A percentile compares a stretch with the other conserved stretches of the same genome.
Conservation (phyloP, 2,113 vertebrate species). For the Tiliqua scincoides region DNA sequence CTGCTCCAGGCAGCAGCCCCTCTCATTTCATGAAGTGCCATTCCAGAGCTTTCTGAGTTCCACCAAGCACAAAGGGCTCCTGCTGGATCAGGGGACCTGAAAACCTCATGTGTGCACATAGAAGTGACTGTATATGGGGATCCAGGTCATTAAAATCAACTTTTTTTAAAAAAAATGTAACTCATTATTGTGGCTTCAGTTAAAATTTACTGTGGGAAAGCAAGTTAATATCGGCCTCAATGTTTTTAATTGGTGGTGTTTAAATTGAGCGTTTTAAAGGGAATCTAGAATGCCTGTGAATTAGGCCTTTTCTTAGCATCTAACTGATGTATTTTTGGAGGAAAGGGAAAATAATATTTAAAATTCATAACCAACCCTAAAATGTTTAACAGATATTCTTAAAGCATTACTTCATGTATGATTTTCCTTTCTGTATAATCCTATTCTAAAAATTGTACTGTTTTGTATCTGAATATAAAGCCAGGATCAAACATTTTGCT, state of each 20-base stretch:
- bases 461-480: not conserved
- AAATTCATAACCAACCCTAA: not conserved
- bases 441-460: not conserved
- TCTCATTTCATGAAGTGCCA: not conserved
- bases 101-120: not conserved
- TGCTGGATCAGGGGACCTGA: not conserved
- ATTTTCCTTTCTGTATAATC: conserved; percentile 2
- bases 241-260: conserved; percentile 50
- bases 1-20: not conserved
- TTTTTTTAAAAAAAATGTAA: conserved; percentile 48
- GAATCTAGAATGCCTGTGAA: conserved; percentile 34
- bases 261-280: conserved; percentile 33
- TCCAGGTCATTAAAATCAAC: conserved; percentile 35
- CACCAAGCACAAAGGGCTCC: no score
- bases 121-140: not conserved
- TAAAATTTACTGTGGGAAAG: conserved; percentile 25
- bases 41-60: not conserved
- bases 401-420: not conserved
- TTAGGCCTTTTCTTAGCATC: conserved; percentile 11
- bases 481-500: conserved; percentile 15
- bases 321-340: not conserved
- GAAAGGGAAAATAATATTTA: conserved; percentile 30
- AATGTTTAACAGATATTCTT: conserved; percentile 1
- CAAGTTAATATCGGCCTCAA: not conserved
- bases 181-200: conserved; percentile 15